Base-by-base conservation (phyloP, 2,113 vertebrate species). In the Centropus unirufus region DNA sequence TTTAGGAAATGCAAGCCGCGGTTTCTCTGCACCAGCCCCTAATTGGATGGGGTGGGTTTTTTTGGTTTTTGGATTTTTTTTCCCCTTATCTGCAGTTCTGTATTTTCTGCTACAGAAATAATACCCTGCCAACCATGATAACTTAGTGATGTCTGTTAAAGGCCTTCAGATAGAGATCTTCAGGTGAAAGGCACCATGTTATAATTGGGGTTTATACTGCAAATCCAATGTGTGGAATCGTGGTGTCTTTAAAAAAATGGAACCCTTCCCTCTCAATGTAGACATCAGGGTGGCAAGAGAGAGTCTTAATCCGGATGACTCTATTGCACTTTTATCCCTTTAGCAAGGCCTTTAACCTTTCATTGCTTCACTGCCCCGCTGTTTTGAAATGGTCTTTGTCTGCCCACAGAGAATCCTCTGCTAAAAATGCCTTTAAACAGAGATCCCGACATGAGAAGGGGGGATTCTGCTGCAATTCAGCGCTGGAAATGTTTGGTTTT, bases 231-330 rank as follows among this genome's bases (percentile, higher is more conserved):
- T 29, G 64, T 88, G 64, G 84, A 83, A 44, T 90, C 91, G 80
- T 95, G 83, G 62, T 73, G 74, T 81, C 85, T 92, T 93, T 77
- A 67, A 93, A 94, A 94, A 86, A 75, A 91, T 15, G 14, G 90
- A 93, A 93, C 44, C 87, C 63, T 83, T 90, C 79, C 57, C 80
- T 90, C 61, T 70, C 4, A 1, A 66, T 57, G 40, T 67, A 92
- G 83, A 70, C 86, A 87, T 92, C 90, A 92, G 87, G 78, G 55
- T 2, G 3, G 42, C 0, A 19, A 79, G 76, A 63, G 68, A 40
- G 66, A 64, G 55, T 72, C 90, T 96, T 94, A 95, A 95, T 96
- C 92, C 89, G 61, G 93, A 94, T 84, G 93, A 94, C 92, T 95
- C 90, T 86, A 79, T 93, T 91, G 84, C 82, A 80, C 94, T 95